Percentiles rank a stretch among this genome's conserved stretches.
Conservation (phyloP, 2,888 invertebrate genomes). For the Mellilla xanthometata region DNA sequence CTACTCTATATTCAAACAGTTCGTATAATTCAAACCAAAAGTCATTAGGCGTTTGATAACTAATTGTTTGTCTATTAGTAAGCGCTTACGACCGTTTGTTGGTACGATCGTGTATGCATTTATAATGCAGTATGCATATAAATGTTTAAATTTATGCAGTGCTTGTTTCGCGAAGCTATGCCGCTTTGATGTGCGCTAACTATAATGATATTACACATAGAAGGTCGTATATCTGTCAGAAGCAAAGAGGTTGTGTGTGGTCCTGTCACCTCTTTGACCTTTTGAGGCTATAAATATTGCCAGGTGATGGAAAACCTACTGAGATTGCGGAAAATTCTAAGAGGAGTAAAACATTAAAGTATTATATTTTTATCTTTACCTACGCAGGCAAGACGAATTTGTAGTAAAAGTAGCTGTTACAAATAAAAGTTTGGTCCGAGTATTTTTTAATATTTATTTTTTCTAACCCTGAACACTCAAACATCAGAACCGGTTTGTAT, state of each 20-base stretch:
- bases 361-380: too few relatives aligned
- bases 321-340: background rate
- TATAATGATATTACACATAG: slow-evolving; percentile 4
- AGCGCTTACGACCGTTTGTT: slow-evolving; percentile 25
- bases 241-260: slow-evolving; percentile 1
- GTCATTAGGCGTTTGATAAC: slow-evolving; percentile 17
- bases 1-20: slow-evolving; percentile 17
- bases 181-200: slow-evolving; percentile 16
- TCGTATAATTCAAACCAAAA: slow-evolving; percentile 19
- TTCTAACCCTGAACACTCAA: too few relatives aligned
- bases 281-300: too few relatives aligned
- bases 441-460: too few relatives aligned
- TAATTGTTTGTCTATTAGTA: slow-evolving; percentile 25
- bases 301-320: too few relatives aligned
- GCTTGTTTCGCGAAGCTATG: slow-evolving; percentile 15
- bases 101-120: slow-evolving; percentile 14
- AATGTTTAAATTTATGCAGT: slow-evolving; percentile 27
- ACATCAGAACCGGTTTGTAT: too few relatives aligned
- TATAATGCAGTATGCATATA: slow-evolving; percentile 27
- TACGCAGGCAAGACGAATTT: too few relatives aligned
- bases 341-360: too few relatives aligned
- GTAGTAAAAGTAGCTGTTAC: too few relatives aligned
- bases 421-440: too few relatives aligned
- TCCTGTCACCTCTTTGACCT: background rate
- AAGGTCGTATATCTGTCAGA: too few relatives aligned